A percentile compares a stretch with the other conserved stretches of the same genome.
Evolutionary conservation across 2,888 invertebrate genomes (phyloP).

Genomic region (Subacronicta megacephala): DNA sequence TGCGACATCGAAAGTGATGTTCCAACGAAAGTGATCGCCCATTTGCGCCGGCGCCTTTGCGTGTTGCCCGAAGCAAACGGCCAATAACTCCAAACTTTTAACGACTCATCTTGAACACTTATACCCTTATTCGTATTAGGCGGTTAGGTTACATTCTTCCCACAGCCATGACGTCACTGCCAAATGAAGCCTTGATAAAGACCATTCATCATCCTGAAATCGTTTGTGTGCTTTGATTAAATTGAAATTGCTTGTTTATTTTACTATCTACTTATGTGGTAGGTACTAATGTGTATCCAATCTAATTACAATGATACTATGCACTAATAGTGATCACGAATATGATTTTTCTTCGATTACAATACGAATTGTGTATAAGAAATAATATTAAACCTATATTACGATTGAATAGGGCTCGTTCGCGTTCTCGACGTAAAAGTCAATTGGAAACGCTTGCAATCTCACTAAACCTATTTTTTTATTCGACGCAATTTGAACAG

Average conservation of each 20-base stretch:
- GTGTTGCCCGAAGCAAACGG: constrained; percentile 55
- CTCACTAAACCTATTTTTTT: constrained; percentile 75
- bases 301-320: constrained; percentile 47
- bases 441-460: constrained; percentile 76
- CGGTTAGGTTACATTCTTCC: constrained; percentile 20
- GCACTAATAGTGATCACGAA: constrained; percentile 35
- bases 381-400: constrained; percentile 45
- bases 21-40: constrained; percentile 69
- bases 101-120: constrained; percentile 49
- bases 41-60: constrained; percentile 54
- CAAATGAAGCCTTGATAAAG: constrained; percentile 42
- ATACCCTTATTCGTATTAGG: constrained; percentile 39
- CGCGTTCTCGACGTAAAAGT: constrained; percentile 57
- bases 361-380: constrained; percentile 46
- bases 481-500: constrained; percentile 76
- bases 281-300: constrained; percentile 38
- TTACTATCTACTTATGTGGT: constrained; percentile 44
- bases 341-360: constrained; percentile 54
- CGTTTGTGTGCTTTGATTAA: too few species aligned
- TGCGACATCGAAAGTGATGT: constrained; percentile 70
- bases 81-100: constrained; percentile 54
- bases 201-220: constrained; percentile 47
- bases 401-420: constrained; percentile 43
- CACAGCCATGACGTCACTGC: constrained; percentile 40
- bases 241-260: constrained; percentile 21